Evolutionary conservation across 1,140 invertebrate species (phyloP).

Genomic region (Drosophila rhopaloa): DNA sequence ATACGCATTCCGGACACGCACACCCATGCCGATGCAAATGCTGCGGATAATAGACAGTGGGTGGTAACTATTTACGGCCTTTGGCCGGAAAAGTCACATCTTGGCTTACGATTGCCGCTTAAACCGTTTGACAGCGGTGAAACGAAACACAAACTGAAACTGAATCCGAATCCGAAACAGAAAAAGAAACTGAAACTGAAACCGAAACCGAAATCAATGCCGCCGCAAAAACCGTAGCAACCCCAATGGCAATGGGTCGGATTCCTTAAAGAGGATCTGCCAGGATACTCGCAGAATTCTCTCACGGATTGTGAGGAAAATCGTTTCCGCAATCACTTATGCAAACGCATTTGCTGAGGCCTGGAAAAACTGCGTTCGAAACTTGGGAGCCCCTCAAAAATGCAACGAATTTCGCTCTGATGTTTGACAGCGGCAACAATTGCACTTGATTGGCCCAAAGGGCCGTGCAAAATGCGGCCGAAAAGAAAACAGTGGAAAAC

Average conservation of each 20-base stretch:
- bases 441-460: constrained; percentile 56
- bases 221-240: constrained; percentile 6
- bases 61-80: constrained; percentile 21
- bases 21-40: constrained; percentile 46
- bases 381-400: constrained; percentile 15
- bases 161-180: not conserved
- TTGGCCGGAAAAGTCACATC: not conserved
- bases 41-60: constrained; percentile 57
- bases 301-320: not conserved
- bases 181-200: not conserved
- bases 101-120: constrained; percentile 10
- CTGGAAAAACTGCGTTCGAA: constrained; percentile 24
- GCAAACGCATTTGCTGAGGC: constrained; percentile 45
- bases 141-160: not conserved
- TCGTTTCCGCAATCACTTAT: constrained; percentile 56
- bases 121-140: constrained; percentile 14
- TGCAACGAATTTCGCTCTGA: constrained; percentile 44
- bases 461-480: constrained; percentile 17
- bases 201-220: constrained; percentile 22
- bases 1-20: constrained; percentile 49
- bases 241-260: not conserved
- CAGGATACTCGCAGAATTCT: constrained; percentile 3
- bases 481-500: constrained; percentile 25
- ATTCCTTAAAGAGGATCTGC: not conserved
- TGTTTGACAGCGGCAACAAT: constrained; percentile 52